phyloP scores from a whole-genome alignment of 2,888 invertebrate species.

The Cerastis rubricosa region DNA sequence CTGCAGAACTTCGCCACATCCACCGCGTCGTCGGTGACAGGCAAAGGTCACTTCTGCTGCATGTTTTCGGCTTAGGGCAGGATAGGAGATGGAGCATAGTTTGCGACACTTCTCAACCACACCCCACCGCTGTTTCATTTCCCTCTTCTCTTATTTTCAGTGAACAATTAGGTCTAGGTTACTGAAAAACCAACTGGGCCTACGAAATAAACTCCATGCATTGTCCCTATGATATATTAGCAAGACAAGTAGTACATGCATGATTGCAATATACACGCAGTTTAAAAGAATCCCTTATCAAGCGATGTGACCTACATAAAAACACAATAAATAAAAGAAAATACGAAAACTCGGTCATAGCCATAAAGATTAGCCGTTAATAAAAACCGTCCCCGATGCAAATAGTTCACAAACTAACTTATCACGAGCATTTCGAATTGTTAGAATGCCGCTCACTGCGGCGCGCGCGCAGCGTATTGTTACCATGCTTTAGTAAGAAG shows the following conservation, averaged over 20 bases:
- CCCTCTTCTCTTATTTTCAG: too few relatives aligned
- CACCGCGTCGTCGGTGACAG: too few relatives aligned
- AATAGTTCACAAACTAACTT: constrained; percentile 58
- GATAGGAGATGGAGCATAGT: too few relatives aligned
- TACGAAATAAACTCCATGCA: not conserved
- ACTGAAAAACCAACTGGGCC: not conserved
- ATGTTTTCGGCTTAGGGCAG: too few relatives aligned
- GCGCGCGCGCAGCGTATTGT: constrained; percentile 53
- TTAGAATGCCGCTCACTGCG: constrained; percentile 61
- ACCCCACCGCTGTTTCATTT: too few relatives aligned
- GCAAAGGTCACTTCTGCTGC: too few relatives aligned
- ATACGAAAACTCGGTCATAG: constrained; percentile 34
- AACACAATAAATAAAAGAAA: constrained; percentile 4
- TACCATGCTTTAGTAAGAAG: constrained; percentile 35
- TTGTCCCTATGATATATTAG: not conserved
- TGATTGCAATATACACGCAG: constrained; percentile 13
- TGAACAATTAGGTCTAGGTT: not conserved
- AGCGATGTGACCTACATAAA: not conserved
- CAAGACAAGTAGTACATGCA: not conserved
- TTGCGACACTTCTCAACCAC: too few relatives aligned
- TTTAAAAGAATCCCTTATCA: constrained; percentile 8
- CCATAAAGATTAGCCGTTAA: constrained; percentile 27
- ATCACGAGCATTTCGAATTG: constrained; percentile 63
- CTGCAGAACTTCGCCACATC: too few relatives aligned
- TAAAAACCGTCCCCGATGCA: constrained; percentile 49